Base-by-base conservation (phyloP, 2,113 vertebrate genomes). In the Phasianus colchicus region DNA sequence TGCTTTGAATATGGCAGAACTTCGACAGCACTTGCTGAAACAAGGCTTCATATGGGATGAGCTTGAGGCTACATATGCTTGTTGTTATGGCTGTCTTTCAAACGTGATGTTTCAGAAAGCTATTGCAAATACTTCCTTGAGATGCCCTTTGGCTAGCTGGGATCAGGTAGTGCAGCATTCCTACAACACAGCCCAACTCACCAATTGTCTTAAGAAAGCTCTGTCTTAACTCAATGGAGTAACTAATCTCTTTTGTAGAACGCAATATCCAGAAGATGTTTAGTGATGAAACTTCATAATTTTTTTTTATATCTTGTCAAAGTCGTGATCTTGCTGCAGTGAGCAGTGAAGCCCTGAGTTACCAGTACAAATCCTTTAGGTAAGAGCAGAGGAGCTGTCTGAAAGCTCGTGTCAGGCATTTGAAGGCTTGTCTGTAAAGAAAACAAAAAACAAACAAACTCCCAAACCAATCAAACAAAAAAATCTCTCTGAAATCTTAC, bases 251-350 rank as follows among this genome's bases (percentile, higher is more conserved):
- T 65, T 11, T 34, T 57, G 24, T 71, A 47, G 36, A 89, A 38
- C 7, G 0, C 25, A 16, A 1, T 0, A 2, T 24, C n/a, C 50
- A 50, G 42, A 30, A 90, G 38, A 43, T 1, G 1, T 10, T 78
- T 71, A 2, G 10, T 29, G n/a, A 52, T 36, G 36, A 71, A 66
- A 11, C 3, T 91, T 91, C 47, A 12, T 1, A 1, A 15, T 17
- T 25, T 27, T 54, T 50, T 8, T 77, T 55, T 12, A 8, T 54
- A 18, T 13, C 29, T 72, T 82, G 11, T 34, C 6, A 14, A 36
- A 71, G 30, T 60, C 38, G 14, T 15, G 42, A 7, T 45, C 57
- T 64, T 32, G 36, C 66, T 43, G 6, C 54, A 0, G 6, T 27
- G 54, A 55, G 16, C 13, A 45, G 5, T 6, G 29, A 40, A 64